These are phyloP conservation scores for Arctocebus calabarensis DNA, from an alignment of 2,797 vertebrate genomes.

Conservation along the genomic window DNA sequence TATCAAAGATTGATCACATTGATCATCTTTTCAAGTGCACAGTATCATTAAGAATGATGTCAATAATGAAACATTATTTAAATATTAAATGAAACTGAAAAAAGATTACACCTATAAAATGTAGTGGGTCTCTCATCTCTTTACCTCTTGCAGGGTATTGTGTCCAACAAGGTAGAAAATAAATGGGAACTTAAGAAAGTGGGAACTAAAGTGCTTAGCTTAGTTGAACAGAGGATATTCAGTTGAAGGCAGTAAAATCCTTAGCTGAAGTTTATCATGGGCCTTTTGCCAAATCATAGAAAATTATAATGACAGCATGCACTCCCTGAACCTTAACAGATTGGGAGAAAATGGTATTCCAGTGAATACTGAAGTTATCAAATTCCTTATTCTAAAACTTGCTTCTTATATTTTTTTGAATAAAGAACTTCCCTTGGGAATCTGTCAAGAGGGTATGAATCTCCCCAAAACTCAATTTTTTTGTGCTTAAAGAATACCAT, in stretches of 20 bases:
- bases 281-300: background rate
- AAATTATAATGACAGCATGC: background rate
- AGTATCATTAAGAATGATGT: background rate
- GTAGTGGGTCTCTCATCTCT: background rate
- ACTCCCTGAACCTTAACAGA: background rate
- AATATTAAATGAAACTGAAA: conserved; percentile 6
- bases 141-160: background rate
- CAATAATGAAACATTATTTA: background rate
- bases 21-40: background rate
- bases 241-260: background rate
- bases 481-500: conserved; percentile 2
- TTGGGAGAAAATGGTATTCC: background rate
- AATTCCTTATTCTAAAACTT: background rate
- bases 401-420: background rate
- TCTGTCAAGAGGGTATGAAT: background rate
- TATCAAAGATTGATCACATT: background rate
- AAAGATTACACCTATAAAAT: background rate
- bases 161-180: background rate
- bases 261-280: background rate
- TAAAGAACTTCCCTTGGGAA: background rate
- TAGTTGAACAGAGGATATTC: background rate
- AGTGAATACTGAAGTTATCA: background rate
- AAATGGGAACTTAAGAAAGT: background rate
- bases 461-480: background rate
- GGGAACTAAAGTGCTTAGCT: background rate